Percentiles rank a stretch among this genome's conserved stretches.
phyloP scores from a whole-genome alignment of 2,113 vertebrate genomes.

The Oryzias curvinotus region DNA sequence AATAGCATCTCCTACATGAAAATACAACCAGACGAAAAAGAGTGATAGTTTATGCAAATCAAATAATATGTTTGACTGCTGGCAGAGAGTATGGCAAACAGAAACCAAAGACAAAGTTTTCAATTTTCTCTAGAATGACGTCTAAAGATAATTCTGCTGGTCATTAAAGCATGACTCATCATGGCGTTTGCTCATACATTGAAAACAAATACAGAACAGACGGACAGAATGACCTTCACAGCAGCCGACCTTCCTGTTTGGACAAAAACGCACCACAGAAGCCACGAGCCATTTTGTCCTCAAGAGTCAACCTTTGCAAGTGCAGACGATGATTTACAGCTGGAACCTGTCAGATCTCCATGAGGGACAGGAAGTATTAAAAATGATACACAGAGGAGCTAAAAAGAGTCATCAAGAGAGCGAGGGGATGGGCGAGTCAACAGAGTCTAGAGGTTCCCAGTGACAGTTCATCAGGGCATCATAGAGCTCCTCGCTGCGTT shows the following conservation, averaged over 20 bases:
- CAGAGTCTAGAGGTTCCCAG: slow-evolving; percentile 88
- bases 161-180: slow-evolving; percentile 10
- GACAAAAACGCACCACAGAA: slow-evolving; percentile 45
- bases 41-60: background rate
- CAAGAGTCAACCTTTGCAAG: background rate
- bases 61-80: slow-evolving; percentile 1
- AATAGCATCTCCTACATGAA: too few relatives aligned
- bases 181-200: background rate
- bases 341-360: slow-evolving; percentile 1
- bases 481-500: slow-evolving; percentile 89
- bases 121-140: slow-evolving; percentile 5
- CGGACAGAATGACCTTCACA: background rate
- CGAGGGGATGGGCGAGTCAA: slow-evolving; percentile 79
- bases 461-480: slow-evolving; percentile 88
- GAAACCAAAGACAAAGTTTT: slow-evolving; percentile 32
- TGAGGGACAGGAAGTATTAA: slow-evolving; percentile 2
- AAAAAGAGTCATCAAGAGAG: slow-evolving; percentile 54
- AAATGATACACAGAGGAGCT: background rate
- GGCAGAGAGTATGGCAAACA: slow-evolving; percentile 8
- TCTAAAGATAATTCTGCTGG: background rate
- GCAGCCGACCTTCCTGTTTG: slow-evolving; percentile 3
- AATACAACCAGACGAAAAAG: background rate
- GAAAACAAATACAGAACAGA: slow-evolving; percentile 1
- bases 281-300: background rate
- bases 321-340: slow-evolving; percentile 9